Conservation (phyloP, 2,888 invertebrate genomes). For the Parnassius glacialis region DNA sequence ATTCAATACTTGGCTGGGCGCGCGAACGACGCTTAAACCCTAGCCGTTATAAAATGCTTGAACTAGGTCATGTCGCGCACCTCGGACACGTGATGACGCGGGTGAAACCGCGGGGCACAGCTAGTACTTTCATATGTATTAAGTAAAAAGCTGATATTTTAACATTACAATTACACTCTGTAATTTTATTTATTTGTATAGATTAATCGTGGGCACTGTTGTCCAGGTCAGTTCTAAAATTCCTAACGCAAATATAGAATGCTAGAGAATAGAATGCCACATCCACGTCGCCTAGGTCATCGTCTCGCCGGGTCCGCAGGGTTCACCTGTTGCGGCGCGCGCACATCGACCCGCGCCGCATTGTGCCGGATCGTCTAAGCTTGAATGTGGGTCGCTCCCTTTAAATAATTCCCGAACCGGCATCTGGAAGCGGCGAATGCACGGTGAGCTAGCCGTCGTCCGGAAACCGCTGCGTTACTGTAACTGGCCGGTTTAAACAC, state of each 20-base stretch:
- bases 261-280: slow-evolving; percentile 1
- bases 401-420: slow-evolving; percentile 35
- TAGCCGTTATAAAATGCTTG: no score
- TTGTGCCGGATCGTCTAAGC: slow-evolving; percentile 47
- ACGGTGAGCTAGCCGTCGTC: background rate
- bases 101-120: no score
- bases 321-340: slow-evolving; percentile 78
- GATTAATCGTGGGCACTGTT: background rate
- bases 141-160: no score
- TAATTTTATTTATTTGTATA: no score
- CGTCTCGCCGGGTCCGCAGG: slow-evolving; percentile 4
- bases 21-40: no score
- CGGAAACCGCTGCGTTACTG: background rate
- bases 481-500: background rate
- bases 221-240: background rate
- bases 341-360: slow-evolving; percentile 69
- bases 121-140: no score
- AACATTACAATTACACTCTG: no score
- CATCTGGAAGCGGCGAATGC: slow-evolving; percentile 24
- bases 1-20: no score
- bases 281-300: background rate
- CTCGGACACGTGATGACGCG: no score
- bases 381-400: slow-evolving; percentile 47
- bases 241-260: background rate
- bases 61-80: no score